A percentile compares a stretch with the other conserved stretches of the same genome.
Conservation (phyloP, 2,888 invertebrate genomes). For the Trisateles emortualis region DNA sequence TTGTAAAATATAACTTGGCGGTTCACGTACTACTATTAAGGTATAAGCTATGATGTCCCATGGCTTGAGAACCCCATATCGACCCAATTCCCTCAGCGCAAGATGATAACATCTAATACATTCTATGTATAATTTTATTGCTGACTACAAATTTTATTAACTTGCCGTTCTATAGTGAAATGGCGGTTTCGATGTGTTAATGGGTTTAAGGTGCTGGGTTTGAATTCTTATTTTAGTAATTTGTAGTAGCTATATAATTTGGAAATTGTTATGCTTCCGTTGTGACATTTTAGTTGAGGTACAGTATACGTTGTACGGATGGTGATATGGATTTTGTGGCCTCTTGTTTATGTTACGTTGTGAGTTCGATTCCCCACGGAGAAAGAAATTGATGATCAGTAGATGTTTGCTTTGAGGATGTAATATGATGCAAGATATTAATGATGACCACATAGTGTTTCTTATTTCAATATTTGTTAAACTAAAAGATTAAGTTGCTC, state of each 20-base stretch:
- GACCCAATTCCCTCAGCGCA: slow-evolving; percentile 37
- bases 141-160: slow-evolving; percentile 12
- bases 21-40: background rate
- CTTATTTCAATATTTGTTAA: too few species aligned
- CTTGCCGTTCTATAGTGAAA: background rate
- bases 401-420: too few species aligned
- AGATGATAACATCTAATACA: slow-evolving; percentile 40
- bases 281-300: background rate
- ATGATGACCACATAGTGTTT: too few species aligned
- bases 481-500: too few species aligned
- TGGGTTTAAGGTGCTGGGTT: background rate
- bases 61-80: slow-evolving; percentile 39
- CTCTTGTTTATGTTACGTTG: too few species aligned
- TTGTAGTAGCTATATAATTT: background rate
- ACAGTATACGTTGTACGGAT: background rate
- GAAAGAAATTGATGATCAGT: too few species aligned
- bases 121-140: slow-evolving; percentile 43
- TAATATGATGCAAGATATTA: too few species aligned
- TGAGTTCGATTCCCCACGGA: too few species aligned
- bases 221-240: background rate
- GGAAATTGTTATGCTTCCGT: background rate
- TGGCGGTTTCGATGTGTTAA: background rate
- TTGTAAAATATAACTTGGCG: background rate
- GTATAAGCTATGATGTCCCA: background rate
- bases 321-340: too few species aligned